A percentile compares a stretch with the other conserved stretches of the same genome.
Evolutionary conservation across 2,888 invertebrate species (phyloP).

Genomic region (Cremastobaeus sp.): DNA sequence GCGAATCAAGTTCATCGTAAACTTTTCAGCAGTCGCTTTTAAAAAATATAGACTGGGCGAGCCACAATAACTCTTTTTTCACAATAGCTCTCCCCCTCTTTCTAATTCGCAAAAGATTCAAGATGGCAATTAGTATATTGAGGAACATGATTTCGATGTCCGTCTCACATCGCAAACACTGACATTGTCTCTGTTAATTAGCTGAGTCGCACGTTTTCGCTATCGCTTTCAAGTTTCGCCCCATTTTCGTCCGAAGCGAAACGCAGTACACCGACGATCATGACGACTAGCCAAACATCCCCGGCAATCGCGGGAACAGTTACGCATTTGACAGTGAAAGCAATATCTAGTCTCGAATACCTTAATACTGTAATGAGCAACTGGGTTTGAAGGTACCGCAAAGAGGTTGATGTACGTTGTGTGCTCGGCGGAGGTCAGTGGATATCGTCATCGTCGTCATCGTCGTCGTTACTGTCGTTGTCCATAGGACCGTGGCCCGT

Average conservation of each 20-base stretch:
- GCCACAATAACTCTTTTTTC: constrained; percentile 18
- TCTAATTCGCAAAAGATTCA: constrained; percentile 36
- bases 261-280: constrained; percentile 63
- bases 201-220: constrained; percentile 30
- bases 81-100: not conserved
- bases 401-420: constrained; percentile 69
- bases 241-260: constrained; percentile 36
- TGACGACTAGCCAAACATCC: constrained; percentile 72
- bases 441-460: constrained; percentile 75
- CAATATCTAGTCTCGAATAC: constrained; percentile 78
- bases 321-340: constrained; percentile 78
- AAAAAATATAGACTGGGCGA: constrained; percentile 51
- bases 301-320: constrained; percentile 74
- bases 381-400: constrained; percentile 76
- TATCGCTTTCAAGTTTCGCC: constrained; percentile 12
- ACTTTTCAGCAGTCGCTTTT: constrained; percentile 44
- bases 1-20: constrained; percentile 18
- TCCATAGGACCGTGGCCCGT: constrained; percentile 66
- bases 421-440: constrained; percentile 76
- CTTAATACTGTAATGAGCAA: constrained; percentile 79
- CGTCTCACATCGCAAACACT: constrained; percentile 47
- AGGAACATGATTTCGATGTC: constrained; percentile 60
- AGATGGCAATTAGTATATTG: constrained; percentile 49
- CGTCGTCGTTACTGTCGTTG: constrained; percentile 74
- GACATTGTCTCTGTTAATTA: constrained; percentile 41